These are phyloP conservation scores for Adelosebastes latens DNA, from an alignment of 2,797 vertebrate species.

Conservation along the genomic window DNA sequence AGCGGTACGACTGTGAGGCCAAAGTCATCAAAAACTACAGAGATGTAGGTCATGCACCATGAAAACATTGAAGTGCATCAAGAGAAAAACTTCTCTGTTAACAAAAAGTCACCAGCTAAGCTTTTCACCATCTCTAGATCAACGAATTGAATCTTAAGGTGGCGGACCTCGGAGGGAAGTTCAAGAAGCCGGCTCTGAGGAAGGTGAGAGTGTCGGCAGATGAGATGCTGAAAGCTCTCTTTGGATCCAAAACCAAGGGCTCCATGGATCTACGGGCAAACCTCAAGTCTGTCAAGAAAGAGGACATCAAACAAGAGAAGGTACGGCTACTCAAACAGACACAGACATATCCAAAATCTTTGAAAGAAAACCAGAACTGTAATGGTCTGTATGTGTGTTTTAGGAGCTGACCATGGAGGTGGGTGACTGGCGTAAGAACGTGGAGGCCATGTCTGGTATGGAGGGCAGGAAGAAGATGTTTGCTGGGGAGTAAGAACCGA, in stretches of 20 bases:
- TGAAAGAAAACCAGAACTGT: neutral
- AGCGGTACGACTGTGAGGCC: slow-evolving; percentile 76
- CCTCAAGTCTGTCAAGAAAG: slow-evolving; percentile 82
- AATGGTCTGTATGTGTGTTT: neutral
- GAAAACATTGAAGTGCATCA: neutral
- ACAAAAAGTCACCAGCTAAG: neutral
- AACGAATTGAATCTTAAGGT: slow-evolving; percentile 77
- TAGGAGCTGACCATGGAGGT: slow-evolving; percentile 77
- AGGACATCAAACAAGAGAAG: slow-evolving; percentile 82
- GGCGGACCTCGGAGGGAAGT: slow-evolving; percentile 79
- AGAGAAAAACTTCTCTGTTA: neutral
- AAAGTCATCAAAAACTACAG: slow-evolving; percentile 79
- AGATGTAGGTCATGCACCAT: slow-evolving; percentile 62
- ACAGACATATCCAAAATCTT: neutral
- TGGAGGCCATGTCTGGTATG: slow-evolving; percentile 84
- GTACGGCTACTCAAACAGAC: slow-evolving; percentile 35
- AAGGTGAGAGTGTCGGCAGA: slow-evolving; percentile 82
- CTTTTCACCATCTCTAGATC: slow-evolving; percentile 58
- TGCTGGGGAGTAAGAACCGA: slow-evolving; percentile 34
- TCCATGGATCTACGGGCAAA: slow-evolving; percentile 81
- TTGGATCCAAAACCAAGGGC: slow-evolving; percentile 78
- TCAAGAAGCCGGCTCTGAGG: slow-evolving; percentile 79
- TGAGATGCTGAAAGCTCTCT: slow-evolving; percentile 80
- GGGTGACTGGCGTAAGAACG: slow-evolving; percentile 83
- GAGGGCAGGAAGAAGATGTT: slow-evolving; percentile 85